A percentile compares a stretch with the other conserved stretches of the same genome.
These are phyloP conservation scores for Lagopus leucura DNA, from an alignment of 2,113 vertebrate genomes.

Conservation along the genomic window DNA sequence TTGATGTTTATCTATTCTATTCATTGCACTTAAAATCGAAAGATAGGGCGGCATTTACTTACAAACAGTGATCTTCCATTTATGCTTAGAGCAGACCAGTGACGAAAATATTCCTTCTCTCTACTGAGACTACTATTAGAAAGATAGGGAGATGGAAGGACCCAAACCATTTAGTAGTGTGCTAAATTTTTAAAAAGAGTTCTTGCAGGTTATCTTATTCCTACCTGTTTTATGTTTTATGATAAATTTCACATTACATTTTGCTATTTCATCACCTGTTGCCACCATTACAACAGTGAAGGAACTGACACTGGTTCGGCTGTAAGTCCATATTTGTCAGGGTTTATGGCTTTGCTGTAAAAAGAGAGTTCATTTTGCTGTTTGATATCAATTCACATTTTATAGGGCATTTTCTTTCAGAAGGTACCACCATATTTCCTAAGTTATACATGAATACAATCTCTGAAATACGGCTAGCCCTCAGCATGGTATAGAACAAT, in stretches of 20 bases:
- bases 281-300: not conserved
- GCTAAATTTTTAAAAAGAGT: constrained; percentile 26
- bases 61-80: constrained; percentile 52
- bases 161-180: not conserved
- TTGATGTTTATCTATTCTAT: constrained; percentile 74
- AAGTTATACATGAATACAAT: not conserved
- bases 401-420: not conserved
- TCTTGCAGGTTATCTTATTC: not conserved
- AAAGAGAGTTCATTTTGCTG: constrained; percentile 46
- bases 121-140: not conserved
- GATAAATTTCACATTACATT: constrained; percentile 39
- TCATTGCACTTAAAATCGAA: constrained; percentile 54
- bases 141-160: not conserved
- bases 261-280: constrained; percentile 43
- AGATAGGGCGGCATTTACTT: constrained; percentile 45
- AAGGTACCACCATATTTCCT: constrained; percentile 2
- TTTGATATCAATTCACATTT: constrained; percentile 47
- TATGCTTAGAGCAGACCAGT: constrained; percentile 25
- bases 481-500: not conserved
- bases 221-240: constrained; percentile 11
- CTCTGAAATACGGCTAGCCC: constrained; percentile 12
- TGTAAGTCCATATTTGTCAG: constrained; percentile 40
- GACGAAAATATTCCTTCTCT: constrained; percentile 16
- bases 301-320: constrained; percentile 24
- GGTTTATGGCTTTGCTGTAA: constrained; percentile 33